A percentile compares a stretch with the other conserved stretches of the same genome.
These are phyloP conservation scores for Stegastes partitus DNA, from an alignment of 2,113 vertebrate genomes.

Conservation along the genomic window DNA sequence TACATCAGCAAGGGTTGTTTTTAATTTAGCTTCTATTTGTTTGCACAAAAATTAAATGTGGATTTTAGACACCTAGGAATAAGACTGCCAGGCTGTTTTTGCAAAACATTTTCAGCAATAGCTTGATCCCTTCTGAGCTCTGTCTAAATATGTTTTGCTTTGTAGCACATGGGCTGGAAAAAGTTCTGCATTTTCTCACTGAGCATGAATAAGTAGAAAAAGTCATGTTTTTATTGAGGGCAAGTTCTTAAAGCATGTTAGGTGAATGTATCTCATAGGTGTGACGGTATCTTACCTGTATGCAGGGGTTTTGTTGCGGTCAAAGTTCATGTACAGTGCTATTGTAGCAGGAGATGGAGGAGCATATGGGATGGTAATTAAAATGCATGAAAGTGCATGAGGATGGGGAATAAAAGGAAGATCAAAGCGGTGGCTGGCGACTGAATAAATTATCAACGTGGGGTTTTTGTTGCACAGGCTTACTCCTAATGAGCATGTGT, in stretches of 20 bases:
- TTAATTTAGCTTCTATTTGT: too few species aligned
- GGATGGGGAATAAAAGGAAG: conserved; percentile 45
- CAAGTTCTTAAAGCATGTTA: not conserved
- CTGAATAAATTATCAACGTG: conserved; percentile 64
- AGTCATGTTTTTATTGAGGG: not conserved
- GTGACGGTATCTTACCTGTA: conserved; percentile 2
- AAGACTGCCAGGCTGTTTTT: too few species aligned
- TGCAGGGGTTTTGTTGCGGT: conserved; percentile 19
- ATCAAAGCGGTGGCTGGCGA: conserved; percentile 66
- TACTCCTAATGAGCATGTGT: conserved; percentile 60
- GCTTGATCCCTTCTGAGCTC: too few species aligned
- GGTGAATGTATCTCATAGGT: not conserved
- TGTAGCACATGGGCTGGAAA: too few species aligned
- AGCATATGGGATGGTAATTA: conserved; percentile 53
- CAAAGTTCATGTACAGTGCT: conserved; percentile 56
- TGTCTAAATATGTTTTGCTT: too few species aligned
- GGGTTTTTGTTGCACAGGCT: conserved; percentile 44
- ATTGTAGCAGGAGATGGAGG: conserved; percentile 1
- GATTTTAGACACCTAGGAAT: too few species aligned
- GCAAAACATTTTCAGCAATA: too few species aligned
- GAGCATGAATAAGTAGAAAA: not conserved
- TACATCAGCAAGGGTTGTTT: too few species aligned
- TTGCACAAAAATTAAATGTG: too few species aligned
- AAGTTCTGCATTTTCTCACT: too few species aligned
- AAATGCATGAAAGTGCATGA: conserved; percentile 57